Conservation (phyloP, 2,888 invertebrate genomes). For the Micoletzkya japonica region DNA sequence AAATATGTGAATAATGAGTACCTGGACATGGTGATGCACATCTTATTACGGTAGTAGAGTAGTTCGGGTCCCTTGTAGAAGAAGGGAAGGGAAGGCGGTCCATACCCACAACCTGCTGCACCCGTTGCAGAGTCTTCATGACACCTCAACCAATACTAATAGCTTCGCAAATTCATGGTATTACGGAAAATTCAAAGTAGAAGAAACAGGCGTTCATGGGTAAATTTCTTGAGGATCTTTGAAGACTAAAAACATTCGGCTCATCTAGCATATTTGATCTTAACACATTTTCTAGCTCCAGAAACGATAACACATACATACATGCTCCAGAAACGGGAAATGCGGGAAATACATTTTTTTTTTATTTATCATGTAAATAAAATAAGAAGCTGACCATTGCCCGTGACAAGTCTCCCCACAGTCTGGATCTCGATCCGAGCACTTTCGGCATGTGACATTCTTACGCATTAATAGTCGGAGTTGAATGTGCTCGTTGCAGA, state of each 20-base stretch:
- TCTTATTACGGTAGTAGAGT: slow-evolving; percentile 49
- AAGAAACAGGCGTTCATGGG: too few relatives aligned
- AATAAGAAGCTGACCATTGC: slow-evolving; percentile 46
- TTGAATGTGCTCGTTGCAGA: slow-evolving; percentile 58
- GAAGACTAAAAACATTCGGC: too few relatives aligned
- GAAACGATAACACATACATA: too few relatives aligned
- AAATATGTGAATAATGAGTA: slow-evolving; percentile 6
- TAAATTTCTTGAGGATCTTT: too few relatives aligned
- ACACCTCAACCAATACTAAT: too few relatives aligned
- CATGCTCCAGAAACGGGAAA: too few relatives aligned
- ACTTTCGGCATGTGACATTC: slow-evolving; percentile 56
- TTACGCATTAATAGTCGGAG: slow-evolving; percentile 33
- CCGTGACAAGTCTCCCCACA: slow-evolving; percentile 57
- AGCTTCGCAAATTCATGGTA: too few relatives aligned
- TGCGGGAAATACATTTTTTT: too few relatives aligned
- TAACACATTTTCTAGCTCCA: too few relatives aligned
- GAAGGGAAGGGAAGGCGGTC: slow-evolving; percentile 60
- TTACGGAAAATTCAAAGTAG: too few relatives aligned
- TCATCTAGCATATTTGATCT: too few relatives aligned
- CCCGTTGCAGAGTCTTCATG: slow-evolving; percentile 58
- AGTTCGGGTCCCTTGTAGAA: slow-evolving; percentile 57
- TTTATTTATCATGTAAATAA: too few relatives aligned
- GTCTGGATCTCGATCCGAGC: slow-evolving; percentile 57
- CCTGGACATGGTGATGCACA: slow-evolving; percentile 58
- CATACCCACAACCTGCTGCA: slow-evolving; percentile 59